Conservation (phyloP, 2,113 vertebrate genomes). For the Riparia riparia region DNA sequence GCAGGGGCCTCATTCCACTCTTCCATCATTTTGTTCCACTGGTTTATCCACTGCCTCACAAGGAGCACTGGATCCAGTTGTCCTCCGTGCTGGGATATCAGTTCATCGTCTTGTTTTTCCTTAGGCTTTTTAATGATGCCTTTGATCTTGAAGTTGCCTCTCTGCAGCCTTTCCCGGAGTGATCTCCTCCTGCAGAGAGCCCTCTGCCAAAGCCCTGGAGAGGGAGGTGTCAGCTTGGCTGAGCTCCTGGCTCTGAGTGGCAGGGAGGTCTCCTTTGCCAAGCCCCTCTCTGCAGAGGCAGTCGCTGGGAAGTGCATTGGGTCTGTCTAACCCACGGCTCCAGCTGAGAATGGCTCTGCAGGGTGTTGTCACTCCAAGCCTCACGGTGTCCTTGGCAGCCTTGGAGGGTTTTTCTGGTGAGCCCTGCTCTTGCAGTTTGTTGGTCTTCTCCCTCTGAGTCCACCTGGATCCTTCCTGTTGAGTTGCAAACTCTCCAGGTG, state of each 20-base stretch:
- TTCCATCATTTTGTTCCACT: background rate
- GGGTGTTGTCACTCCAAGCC: constrained; percentile 1
- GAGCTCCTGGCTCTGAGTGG: constrained; percentile 14
- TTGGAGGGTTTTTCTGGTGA: background rate
- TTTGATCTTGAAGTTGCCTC: background rate
- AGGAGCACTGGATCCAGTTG: background rate
- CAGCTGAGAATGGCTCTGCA: background rate
- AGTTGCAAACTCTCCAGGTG: background rate
- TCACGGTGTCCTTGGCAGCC: background rate
- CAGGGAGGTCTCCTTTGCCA: background rate
- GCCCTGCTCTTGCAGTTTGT: background rate
- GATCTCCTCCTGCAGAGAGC: background rate
- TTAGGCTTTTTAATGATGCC: background rate
- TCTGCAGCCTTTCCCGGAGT: background rate
- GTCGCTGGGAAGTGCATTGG: background rate
- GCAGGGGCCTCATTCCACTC: background rate
- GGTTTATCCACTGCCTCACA: background rate
- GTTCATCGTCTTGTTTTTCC: background rate
- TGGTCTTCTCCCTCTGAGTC: background rate
- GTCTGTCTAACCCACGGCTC: background rate
- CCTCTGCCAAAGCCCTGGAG: background rate
- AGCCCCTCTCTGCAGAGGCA: constrained; percentile 15
- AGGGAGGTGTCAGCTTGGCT: background rate
- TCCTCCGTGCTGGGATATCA: background rate
- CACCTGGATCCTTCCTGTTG: background rate